These are phyloP conservation scores for Agrotis ipsilon DNA, from an alignment of 2,888 invertebrate genomes.

Conservation along the genomic window DNA sequence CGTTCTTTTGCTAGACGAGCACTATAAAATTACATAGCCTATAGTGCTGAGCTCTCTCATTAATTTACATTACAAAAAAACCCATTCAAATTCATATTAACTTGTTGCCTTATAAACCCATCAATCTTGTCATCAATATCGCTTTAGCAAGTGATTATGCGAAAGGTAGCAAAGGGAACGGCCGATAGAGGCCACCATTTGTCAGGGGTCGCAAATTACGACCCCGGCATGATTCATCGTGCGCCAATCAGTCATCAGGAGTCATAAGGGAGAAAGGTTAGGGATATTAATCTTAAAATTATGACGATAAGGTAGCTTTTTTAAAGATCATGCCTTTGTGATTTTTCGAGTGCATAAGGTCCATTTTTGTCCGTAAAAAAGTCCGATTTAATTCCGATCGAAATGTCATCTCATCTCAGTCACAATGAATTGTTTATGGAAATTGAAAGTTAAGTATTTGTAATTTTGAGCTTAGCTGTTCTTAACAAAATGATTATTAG, in stretches of 20 bases:
- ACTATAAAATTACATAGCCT: background rate
- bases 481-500: too few relatives aligned
- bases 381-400: background rate
- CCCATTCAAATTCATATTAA: background rate
- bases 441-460: too few relatives aligned
- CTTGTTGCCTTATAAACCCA: constrained; percentile 26
- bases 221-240: constrained; percentile 44
- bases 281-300: constrained; percentile 30
- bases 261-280: constrained; percentile 4
- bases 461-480: too few relatives aligned
- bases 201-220: constrained; percentile 49
- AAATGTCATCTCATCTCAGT: too few relatives aligned
- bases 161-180: constrained; percentile 17
- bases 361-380: background rate
- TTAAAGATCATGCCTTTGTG: background rate
- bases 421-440: too few relatives aligned
- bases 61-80: background rate
- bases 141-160: constrained; percentile 37
- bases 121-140: constrained; percentile 47
- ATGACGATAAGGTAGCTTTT: constrained; percentile 12
- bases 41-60: background rate
- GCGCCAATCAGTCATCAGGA: constrained; percentile 46
- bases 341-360: background rate
- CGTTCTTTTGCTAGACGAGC: background rate
- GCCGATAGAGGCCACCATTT: constrained; percentile 40